These are phyloP conservation scores for Columba guinea DNA, from an alignment of 2,797 vertebrate genomes.

Conservation along the genomic window DNA sequence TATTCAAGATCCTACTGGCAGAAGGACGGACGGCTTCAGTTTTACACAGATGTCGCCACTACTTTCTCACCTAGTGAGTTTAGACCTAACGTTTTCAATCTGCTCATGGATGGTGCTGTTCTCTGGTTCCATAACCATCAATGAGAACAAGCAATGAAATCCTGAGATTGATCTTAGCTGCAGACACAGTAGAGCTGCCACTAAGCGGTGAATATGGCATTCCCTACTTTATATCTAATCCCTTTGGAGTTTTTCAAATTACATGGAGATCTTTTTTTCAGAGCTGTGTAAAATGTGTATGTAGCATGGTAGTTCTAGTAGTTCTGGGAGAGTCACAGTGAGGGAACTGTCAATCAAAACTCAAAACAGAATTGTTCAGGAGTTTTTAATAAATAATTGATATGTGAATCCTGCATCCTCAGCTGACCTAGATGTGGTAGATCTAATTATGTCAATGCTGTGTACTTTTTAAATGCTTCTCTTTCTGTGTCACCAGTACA, in stretches of 20 bases:
- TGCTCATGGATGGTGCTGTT: not conserved
- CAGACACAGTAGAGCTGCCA: not conserved
- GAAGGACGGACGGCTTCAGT: not conserved
- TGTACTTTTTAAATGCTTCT: not conserved
- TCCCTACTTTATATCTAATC: not conserved
- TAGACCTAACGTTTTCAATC: not conserved
- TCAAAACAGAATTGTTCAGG: not conserved
- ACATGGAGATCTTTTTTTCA: not conserved
- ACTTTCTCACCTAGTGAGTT: not conserved
- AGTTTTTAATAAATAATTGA: conserved; percentile 57
- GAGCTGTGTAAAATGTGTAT: not conserved
- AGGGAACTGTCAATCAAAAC: not conserved
- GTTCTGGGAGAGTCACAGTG: not conserved
- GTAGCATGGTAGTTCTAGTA: not conserved
- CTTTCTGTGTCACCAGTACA: not conserved
- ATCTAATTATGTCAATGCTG: conserved; percentile 42
- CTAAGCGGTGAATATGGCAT: not conserved
- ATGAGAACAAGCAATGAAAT: not conserved
- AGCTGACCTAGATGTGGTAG: conserved; percentile 53
- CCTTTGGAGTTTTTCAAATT: not conserved
- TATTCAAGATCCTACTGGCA: not conserved
- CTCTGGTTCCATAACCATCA: not conserved
- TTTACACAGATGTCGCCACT: accelerated
- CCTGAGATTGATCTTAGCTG: not conserved
- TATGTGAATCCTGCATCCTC: conserved; percentile 28